Evolutionary conservation across 2,797 vertebrate species (phyloP).

Genomic region (Adelosebastes latens): DNA sequence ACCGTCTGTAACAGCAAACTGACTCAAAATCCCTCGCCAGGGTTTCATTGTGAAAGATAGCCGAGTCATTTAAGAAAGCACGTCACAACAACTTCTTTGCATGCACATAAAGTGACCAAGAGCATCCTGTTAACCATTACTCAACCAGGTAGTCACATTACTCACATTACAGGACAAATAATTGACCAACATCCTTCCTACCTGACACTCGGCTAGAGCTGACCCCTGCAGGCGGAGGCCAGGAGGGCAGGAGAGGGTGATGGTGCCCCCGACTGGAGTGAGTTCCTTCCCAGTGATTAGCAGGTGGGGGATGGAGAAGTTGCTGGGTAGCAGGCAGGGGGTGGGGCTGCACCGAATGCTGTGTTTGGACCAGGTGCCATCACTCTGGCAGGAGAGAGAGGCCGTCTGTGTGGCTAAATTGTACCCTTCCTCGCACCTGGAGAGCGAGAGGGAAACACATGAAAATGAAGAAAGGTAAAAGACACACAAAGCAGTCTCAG

Average conservation of each 20-base stretch:
- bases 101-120: background rate
- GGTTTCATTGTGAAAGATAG: background rate
- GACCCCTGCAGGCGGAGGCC: constrained; percentile 88
- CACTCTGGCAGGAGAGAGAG: constrained; percentile 86
- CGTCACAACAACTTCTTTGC: background rate
- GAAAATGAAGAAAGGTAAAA: background rate
- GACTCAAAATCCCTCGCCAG: background rate
- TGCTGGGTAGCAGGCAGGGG: constrained; percentile 85
- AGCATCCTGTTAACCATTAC: background rate
- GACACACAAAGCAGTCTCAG: background rate
- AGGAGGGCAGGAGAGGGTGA: constrained; percentile 86
- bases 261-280: constrained; percentile 84
- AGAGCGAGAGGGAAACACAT: background rate
- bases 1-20: background rate
- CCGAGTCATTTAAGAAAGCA: background rate
- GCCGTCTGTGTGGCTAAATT: constrained; percentile 77
- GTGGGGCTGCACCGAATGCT: constrained; percentile 85
- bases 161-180: background rate
- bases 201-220: constrained; percentile 88
- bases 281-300: constrained; percentile 82
- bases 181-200: constrained; percentile 53
- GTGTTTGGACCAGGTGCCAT: constrained; percentile 91
- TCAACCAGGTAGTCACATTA: background rate
- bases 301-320: constrained; percentile 76
- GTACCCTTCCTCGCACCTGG: constrained; percentile 92